Conservation (phyloP, 2,113 vertebrate species). For the Halichoerus grypus region DNA sequence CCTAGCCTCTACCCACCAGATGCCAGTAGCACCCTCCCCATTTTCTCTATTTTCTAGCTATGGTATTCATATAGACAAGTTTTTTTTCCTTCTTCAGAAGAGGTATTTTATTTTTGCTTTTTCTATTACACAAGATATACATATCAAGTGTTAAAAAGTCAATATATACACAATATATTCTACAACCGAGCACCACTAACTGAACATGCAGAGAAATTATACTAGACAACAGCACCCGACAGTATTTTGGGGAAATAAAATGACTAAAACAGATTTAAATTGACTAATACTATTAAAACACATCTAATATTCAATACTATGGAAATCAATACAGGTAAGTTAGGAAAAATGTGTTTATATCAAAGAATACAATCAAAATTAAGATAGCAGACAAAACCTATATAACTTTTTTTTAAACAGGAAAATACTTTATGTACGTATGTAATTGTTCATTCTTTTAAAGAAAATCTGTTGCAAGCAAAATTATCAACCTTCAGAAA, state of each 20-base stretch:
- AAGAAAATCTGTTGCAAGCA: neutral
- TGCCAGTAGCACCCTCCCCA: neutral
- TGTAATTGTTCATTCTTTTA: neutral
- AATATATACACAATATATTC: slow-evolving; percentile 91
- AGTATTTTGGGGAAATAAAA: slow-evolving; percentile 90
- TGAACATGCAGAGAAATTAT: slow-evolving; percentile 89
- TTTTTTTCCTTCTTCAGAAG: slow-evolving; percentile 87
- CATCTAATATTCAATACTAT: slow-evolving; percentile 94
- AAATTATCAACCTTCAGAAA: slow-evolving; percentile 87
- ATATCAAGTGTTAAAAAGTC: slow-evolving; percentile 86
- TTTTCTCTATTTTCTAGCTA: slow-evolving; percentile 51
- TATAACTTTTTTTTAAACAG: slow-evolving; percentile 88
- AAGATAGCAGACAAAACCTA: slow-evolving; percentile 91
- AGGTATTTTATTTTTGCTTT: slow-evolving; percentile 93
- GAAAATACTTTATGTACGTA: slow-evolving; percentile 87
- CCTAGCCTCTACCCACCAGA: neutral
- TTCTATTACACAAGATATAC: slow-evolving; percentile 92
- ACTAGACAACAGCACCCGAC: slow-evolving; percentile 87
- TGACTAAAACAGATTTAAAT: slow-evolving; percentile 94
- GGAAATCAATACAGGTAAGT: slow-evolving; percentile 93
- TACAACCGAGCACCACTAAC: slow-evolving; percentile 91
- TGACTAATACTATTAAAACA: slow-evolving; percentile 94
- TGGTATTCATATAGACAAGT: slow-evolving; percentile 10
- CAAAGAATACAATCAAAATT: slow-evolving; percentile 91
- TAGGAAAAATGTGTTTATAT: slow-evolving; percentile 95